Evolutionary conservation across 2,888 invertebrate species (phyloP), one percentile per base, ranked within the genome.

Genomic region (Fabriciana adippe): DNA sequence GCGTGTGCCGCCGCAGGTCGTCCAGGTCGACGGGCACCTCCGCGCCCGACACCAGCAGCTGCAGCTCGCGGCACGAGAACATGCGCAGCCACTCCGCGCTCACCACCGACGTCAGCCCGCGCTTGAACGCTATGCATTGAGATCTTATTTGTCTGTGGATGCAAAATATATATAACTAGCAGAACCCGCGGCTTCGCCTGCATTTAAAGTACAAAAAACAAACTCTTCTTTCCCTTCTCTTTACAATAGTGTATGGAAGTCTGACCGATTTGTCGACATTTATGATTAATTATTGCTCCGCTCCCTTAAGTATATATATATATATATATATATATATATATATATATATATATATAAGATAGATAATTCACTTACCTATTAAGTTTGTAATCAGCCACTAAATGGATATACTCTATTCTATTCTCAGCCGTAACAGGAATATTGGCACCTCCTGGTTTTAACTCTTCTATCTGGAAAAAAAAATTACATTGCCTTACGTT

Each of bases 1-100:
- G 96, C n/a, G 98, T 98, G 83, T 99, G 95, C 53, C 93, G 92
- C 80, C 95, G 95, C 70, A 99, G 92, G 86, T 99, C 99, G 18
- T 95, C 95, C 55, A 99, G 92, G 87, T 99, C 98, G 50, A 99
- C 97, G 61, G 99, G 97, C 74, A 97, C 96, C 79, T 97, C 97
- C 0, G 98, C 98, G 0, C 99, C 99, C 0, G 99, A 99, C 72
- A 99, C 97, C n/a, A 99, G 94, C 67, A 98, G 96, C 87, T 99
- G 99, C 68, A 99, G 93, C 88, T 99, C 99, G 73, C 97, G 96
- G 79, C 98, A 94, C 71, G 93, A 93, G 91, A 99, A 99, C 95
- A 99, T 96, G 67, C 97, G 95, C 74, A 99, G 92, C 98, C 99
- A 99, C 74, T 97, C 96, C 21, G 97, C 93, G 59, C 97, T 96